Conservation (phyloP, 2,888 invertebrate genomes). For the Athetis lepigone region DNA sequence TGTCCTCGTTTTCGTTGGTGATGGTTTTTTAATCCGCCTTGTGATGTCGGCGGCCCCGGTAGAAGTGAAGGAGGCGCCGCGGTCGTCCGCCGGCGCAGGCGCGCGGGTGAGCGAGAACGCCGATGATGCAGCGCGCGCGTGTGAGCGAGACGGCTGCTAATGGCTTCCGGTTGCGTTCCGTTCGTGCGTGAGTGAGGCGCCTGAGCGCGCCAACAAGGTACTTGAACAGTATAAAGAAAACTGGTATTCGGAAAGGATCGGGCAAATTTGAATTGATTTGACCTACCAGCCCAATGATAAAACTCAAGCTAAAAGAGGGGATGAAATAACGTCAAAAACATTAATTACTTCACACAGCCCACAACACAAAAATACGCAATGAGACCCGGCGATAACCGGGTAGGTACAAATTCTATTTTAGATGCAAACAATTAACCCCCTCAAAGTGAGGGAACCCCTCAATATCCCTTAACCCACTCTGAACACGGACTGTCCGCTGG, state of each 20-base stretch:
- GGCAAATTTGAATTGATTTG: constrained; percentile 14
- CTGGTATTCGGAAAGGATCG: neutral
- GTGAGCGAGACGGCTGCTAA: too few species aligned
- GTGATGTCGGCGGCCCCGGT: too few species aligned
- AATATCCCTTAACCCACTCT: constrained; percentile 52
- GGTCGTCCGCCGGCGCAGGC: too few species aligned
- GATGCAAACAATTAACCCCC: constrained; percentile 69
- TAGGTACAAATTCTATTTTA: constrained; percentile 60
- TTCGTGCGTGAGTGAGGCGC: too few species aligned
- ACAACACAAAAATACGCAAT: constrained; percentile 40
- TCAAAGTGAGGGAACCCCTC: constrained; percentile 65
- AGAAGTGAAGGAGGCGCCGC: too few species aligned
- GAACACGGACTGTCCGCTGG: constrained; percentile 46
- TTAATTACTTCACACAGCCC: constrained; percentile 23
- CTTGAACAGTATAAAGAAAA: neutral
- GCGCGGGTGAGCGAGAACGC: too few species aligned
- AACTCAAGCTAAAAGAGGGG: neutral
- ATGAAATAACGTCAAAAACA: constrained; percentile 10
- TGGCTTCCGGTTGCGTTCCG: too few species aligned
- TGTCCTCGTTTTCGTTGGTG: too few species aligned
- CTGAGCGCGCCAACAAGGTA: neutral
- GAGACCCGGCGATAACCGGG: constrained; percentile 18
- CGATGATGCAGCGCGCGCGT: too few species aligned
- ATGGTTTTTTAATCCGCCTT: too few species aligned
- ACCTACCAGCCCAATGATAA: neutral